Conservation (phyloP, 2,797 vertebrate genomes). For the Sternarchorhynchus goeldii region DNA sequence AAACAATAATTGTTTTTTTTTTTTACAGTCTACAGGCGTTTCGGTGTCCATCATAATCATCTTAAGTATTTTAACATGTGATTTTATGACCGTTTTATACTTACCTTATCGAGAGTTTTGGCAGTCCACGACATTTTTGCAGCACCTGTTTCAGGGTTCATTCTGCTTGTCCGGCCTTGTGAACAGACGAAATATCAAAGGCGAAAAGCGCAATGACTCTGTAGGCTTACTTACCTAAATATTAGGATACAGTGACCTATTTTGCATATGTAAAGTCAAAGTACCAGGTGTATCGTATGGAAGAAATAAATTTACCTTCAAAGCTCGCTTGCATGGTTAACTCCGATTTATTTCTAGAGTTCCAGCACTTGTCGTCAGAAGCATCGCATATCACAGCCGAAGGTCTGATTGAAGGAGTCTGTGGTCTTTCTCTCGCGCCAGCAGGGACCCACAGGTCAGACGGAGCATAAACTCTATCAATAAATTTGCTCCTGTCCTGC, state of each 20-base stretch:
- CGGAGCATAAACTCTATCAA: constrained; percentile 54
- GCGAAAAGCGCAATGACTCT: neutral
- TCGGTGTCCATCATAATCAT: constrained; percentile 50
- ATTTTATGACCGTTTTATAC: neutral
- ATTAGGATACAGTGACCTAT: no score
- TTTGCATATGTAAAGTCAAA: no score
- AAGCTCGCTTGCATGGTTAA: constrained; percentile 63
- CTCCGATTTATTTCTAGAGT: constrained; percentile 69
- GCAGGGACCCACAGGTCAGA: constrained; percentile 59
- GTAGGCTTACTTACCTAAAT: neutral
- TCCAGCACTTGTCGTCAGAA: constrained; percentile 65
- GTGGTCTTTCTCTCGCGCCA: constrained; percentile 53
- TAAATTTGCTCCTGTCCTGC: constrained; percentile 62
- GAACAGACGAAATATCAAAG: neutral
- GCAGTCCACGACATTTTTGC: constrained; percentile 33
- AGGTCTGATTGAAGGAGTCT: constrained; percentile 44
- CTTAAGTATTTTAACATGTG: neutral
- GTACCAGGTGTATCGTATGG: neutral
- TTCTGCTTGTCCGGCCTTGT: constrained; percentile 67
- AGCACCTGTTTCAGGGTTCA: constrained; percentile 52
- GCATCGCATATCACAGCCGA: constrained; percentile 52
- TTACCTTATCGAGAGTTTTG: neutral
- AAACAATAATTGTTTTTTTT: no score
- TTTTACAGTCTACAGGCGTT: constrained; percentile 13
- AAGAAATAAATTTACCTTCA: constrained; percentile 64